Percentiles rank a stretch among this genome's conserved stretches.
Conservation (phyloP, 1,140 invertebrate genomes). For the Helicoverpa armigera region DNA sequence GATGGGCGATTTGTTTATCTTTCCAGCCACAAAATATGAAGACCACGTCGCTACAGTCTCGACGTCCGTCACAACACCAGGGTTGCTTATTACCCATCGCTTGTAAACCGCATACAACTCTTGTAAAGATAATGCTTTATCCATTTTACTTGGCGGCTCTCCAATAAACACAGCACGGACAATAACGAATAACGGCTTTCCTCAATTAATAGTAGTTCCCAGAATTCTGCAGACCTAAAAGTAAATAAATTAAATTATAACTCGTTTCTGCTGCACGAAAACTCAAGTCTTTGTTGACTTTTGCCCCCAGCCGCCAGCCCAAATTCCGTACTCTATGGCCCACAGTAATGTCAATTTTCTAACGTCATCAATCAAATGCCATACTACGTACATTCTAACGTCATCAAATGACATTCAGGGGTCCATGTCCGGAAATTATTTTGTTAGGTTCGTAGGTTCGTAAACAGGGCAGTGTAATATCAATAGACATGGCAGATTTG, state of each 20-base stretch:
- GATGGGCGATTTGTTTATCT: constrained; percentile 91
- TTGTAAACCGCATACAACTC: constrained; percentile 88
- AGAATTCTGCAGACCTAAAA: neutral
- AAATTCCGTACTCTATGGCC: too few relatives aligned
- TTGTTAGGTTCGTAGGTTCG: too few relatives aligned
- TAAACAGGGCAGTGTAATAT: too few relatives aligned
- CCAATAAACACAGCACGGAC: neutral
- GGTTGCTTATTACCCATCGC: constrained; percentile 91
- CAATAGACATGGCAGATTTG: too few relatives aligned
- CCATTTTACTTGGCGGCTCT: constrained; percentile 64
- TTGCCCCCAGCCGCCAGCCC: neutral
- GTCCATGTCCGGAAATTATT: too few relatives aligned
- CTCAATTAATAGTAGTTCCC: too few relatives aligned
- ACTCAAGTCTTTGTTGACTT: constrained; percentile 17
- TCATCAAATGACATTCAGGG: neutral
- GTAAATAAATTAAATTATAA: neutral
- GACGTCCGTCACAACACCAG: constrained; percentile 89
- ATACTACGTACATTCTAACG: neutral
- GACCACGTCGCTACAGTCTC: constrained; percentile 92
- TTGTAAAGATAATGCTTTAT: constrained; percentile 69
- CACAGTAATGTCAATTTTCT: neutral
- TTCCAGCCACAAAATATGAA: constrained; percentile 92
- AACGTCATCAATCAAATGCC: neutral
- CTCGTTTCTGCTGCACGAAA: neutral
- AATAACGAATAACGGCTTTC: too few relatives aligned